A percentile compares a stretch with the other conserved stretches of the same genome.
phyloP scores from a whole-genome alignment of 2,113 vertebrate species.

The Oncorhynchus masou region DNA sequence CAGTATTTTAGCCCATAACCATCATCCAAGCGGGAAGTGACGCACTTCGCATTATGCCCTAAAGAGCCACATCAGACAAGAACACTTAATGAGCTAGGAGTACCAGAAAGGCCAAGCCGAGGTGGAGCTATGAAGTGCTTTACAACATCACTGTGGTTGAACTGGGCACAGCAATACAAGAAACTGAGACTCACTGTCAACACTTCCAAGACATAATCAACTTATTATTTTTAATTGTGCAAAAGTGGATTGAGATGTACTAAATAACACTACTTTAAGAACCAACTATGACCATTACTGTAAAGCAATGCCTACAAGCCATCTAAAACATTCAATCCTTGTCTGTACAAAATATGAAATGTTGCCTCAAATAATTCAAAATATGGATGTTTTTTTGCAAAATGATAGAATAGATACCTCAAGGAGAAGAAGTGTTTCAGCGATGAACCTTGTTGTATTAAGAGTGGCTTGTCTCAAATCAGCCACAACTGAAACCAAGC shows the following conservation, averaged over 20 bases:
- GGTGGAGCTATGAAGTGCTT: background rate
- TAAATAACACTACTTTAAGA: background rate
- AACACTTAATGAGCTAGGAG: background rate
- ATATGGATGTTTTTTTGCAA: background rate
- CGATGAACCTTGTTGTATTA: constrained; percentile 43
- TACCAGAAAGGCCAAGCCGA: background rate
- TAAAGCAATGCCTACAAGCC: background rate
- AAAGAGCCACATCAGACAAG: constrained; percentile 3
- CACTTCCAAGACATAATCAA: background rate
- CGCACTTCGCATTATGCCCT: constrained; percentile 7
- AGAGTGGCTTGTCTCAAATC: constrained; percentile 60
- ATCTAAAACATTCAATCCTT: background rate
- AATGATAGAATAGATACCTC: constrained; percentile 57
- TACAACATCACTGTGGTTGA: background rate
- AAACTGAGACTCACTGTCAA: background rate
- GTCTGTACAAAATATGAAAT: background rate
- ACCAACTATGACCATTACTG: background rate
- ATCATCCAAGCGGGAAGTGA: background rate
- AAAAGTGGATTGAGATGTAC: background rate
- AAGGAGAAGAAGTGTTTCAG: constrained; percentile 62
- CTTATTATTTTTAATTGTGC: background rate
- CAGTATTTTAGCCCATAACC: background rate
- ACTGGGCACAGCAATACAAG: background rate
- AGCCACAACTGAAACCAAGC: constrained; percentile 65
- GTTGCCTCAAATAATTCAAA: background rate